Conservation (phyloP, 2,888 invertebrate genomes). For the Mystacides longicornis region DNA sequence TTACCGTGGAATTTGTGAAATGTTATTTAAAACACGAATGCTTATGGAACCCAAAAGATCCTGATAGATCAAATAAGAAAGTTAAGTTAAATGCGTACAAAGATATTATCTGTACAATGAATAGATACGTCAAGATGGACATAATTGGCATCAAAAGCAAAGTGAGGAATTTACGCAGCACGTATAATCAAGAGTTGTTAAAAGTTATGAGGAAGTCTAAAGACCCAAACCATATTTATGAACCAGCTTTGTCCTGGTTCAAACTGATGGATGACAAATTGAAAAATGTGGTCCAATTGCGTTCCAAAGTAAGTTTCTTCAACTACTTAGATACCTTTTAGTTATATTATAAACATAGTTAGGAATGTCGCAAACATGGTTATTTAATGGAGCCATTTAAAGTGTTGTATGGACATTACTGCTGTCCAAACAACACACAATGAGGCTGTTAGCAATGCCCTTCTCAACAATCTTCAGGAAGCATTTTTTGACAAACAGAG, state of each 20-base stretch:
- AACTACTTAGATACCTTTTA: too few species aligned
- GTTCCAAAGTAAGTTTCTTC: neutral
- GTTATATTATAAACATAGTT: too few species aligned
- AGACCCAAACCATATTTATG: constrained; percentile 16
- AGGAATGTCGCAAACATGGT: too few species aligned
- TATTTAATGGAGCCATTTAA: too few species aligned
- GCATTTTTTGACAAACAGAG: too few species aligned
- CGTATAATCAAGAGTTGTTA: constrained; percentile 15
- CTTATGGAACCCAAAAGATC: constrained; percentile 43
- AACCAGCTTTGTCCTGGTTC: constrained; percentile 17
- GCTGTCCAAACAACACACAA: too few species aligned
- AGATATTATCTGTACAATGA: constrained; percentile 4
- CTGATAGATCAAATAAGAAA: constrained; percentile 38
- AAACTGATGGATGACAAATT: constrained; percentile 14
- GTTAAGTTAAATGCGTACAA: constrained; percentile 38
- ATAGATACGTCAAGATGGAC: constrained; percentile 9
- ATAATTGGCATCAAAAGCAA: constrained; percentile 15
- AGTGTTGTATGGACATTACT: too few species aligned
- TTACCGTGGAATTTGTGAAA: constrained; percentile 44
- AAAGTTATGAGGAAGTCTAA: constrained; percentile 17
- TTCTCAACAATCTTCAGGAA: too few species aligned
- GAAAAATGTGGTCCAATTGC: constrained; percentile 9
- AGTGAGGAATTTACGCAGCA: constrained; percentile 16
- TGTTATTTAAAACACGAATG: constrained; percentile 45
- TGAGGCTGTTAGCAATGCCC: too few species aligned